Conservation (phyloP, 2,113 vertebrate genomes). For the Toxostoma redivivum region DNA sequence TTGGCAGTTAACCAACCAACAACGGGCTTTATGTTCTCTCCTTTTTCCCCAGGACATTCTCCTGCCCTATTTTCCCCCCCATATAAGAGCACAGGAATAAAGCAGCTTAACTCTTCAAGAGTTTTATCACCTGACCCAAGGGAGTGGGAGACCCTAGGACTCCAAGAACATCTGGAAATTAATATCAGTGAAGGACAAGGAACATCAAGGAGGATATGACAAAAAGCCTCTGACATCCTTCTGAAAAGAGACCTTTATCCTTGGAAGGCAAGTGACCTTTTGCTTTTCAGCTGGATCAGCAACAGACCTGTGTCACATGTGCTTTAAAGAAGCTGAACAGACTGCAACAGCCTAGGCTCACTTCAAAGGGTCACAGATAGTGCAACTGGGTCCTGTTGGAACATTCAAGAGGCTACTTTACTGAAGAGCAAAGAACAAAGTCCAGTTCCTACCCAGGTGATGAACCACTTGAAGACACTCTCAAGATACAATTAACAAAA, state of each 20-base stretch:
- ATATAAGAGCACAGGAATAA: neutral
- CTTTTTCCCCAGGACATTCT: neutral
- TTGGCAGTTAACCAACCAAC: neutral
- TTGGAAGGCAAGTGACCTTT: neutral
- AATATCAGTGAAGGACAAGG: neutral
- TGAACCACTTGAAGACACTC: neutral
- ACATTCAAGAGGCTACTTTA: neutral
- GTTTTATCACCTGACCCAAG: neutral
- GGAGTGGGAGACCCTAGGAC: neutral
- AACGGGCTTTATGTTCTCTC: neutral
- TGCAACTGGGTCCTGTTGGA: neutral
- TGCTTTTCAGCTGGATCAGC: neutral
- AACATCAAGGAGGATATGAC: neutral
- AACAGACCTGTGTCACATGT: neutral
- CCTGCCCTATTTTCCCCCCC: neutral
- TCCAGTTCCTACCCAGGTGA: neutral
- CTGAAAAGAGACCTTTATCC: neutral
- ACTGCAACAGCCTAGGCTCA: neutral
- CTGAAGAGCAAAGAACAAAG: neutral
- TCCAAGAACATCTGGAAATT: neutral
- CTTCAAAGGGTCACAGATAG: neutral
- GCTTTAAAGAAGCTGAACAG: neutral
- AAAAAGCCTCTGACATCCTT: neutral
- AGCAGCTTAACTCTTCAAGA: neutral
- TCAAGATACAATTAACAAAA: neutral